These are phyloP conservation scores for Mustelus asterias DNA, from an alignment of 2,113 vertebrate species.

Conservation along the genomic window DNA sequence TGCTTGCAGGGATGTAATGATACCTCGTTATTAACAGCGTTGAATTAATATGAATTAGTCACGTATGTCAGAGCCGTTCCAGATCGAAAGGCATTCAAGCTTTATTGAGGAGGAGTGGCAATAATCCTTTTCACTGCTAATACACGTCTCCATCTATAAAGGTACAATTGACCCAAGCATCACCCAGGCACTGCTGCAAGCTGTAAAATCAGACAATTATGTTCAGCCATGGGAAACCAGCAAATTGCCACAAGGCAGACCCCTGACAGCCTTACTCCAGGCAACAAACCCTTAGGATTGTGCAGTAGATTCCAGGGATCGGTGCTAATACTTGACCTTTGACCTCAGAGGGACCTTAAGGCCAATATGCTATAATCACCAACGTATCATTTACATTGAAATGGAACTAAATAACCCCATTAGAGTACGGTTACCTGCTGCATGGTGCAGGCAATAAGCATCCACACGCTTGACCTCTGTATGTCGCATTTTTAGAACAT, in stretches of 20 bases:
- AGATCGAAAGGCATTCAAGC: constrained; percentile 53
- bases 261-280: constrained; percentile 41
- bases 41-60: constrained; percentile 71
- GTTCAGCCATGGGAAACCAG: constrained; percentile 39
- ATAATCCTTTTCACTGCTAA: constrained; percentile 52
- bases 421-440: not conserved
- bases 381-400: constrained; percentile 36
- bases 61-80: constrained; percentile 46
- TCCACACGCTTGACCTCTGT: constrained; percentile 24
- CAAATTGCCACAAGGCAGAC: constrained; percentile 41
- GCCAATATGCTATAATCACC: constrained; percentile 13
- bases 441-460: not conserved
- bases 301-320: constrained; percentile 35
- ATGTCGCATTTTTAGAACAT: not conserved
- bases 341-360: accelerated
- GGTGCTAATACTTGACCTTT: constrained; percentile 40
- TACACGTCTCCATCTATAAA: constrained; percentile 54
- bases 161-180: constrained; percentile 52
- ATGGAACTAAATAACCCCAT: constrained; percentile 1
- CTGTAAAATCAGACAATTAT: constrained; percentile 45
- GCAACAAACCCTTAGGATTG: constrained; percentile 47
- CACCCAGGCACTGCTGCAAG: constrained; percentile 39
- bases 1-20: constrained; percentile 50
- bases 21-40: constrained; percentile 66
- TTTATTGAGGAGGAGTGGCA: constrained; percentile 50